phyloP scores from a whole-genome alignment of 2,113 vertebrate genomes.

The Anthoscopus minutus region DNA sequence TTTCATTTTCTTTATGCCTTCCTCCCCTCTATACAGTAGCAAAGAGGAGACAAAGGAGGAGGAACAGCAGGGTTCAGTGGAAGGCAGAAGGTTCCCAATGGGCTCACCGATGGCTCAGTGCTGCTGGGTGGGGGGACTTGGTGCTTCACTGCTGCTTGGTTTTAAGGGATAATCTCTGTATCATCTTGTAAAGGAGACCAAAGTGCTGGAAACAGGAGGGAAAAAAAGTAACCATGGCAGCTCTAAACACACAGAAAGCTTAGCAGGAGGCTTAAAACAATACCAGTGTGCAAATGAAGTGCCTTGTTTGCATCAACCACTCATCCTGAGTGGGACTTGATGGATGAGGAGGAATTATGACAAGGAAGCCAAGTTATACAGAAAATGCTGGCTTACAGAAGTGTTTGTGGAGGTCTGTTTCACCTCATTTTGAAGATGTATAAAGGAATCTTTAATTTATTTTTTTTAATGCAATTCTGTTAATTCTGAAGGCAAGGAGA shows the following conservation, averaged over 20 bases:
- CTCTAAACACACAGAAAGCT: not conserved
- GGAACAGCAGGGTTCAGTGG: not conserved
- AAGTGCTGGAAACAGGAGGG: conserved; percentile 79
- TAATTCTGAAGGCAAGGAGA: not conserved
- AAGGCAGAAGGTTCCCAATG: conserved; percentile 11
- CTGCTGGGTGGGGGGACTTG: not conserved
- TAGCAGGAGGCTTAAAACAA: not conserved
- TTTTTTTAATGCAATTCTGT: not conserved
- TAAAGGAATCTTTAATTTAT: not conserved
- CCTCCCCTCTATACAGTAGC: not conserved
- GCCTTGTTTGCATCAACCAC: not conserved
- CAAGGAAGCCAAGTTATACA: not conserved
- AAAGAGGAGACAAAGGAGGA: not conserved
- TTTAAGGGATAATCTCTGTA: conserved; percentile 86
- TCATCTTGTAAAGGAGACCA: conserved; percentile 81
- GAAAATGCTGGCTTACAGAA: not conserved
- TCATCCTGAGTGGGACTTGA: not conserved
- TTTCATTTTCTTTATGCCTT: conserved; percentile 8
- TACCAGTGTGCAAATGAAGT: not conserved
- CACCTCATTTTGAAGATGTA: not conserved
- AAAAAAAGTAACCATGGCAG: not conserved
- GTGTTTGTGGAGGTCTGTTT: not conserved
- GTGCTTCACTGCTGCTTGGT: conserved; percentile 79
- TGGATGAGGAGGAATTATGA: not conserved
- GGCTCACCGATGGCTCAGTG: conserved; percentile 43